Evolutionary conservation across 1,140 invertebrate genomes (phyloP).

Genomic region (Drosophila gunungcola): DNA sequence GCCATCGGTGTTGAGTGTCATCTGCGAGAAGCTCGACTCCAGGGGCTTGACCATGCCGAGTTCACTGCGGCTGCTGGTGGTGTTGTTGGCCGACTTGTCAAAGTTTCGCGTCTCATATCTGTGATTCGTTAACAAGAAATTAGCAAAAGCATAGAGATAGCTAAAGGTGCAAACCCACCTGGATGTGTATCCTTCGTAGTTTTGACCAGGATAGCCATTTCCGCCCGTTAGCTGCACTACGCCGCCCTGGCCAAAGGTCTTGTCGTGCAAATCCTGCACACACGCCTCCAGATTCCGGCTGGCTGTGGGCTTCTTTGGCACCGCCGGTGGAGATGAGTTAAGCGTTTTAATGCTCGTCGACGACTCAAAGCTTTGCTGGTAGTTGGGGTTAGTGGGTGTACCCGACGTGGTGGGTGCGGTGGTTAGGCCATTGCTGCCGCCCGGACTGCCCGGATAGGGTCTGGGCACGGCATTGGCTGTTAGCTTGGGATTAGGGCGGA

Average conservation of each 20-base stretch:
- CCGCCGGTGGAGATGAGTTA: constrained; percentile 62
- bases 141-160: not conserved
- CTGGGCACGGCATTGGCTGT: constrained; percentile 84
- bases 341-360: constrained; percentile 75
- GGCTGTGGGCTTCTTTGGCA: constrained; percentile 66
- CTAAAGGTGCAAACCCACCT: constrained; percentile 78
- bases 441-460: constrained; percentile 81
- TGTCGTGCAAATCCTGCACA: constrained; percentile 83
- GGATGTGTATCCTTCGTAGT: constrained; percentile 87
- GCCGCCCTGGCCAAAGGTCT: constrained; percentile 83
- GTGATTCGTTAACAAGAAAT: not conserved
- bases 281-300: constrained; percentile 83
- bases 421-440: constrained; percentile 68
- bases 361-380: constrained; percentile 81
- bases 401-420: constrained; percentile 21
- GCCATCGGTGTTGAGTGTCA: constrained; percentile 80
- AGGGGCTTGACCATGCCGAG: constrained; percentile 63
- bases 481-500: constrained; percentile 84
- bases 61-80: constrained; percentile 55
- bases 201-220: constrained; percentile 84
- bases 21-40: constrained; percentile 78
- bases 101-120: constrained; percentile 84
- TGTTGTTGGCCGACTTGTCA: constrained; percentile 70
- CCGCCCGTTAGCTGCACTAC: constrained; percentile 77
- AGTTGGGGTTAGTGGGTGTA: constrained; percentile 75